Conservation (phyloP, 1,140 invertebrate species). For the Diorhabda elongata region DNA sequence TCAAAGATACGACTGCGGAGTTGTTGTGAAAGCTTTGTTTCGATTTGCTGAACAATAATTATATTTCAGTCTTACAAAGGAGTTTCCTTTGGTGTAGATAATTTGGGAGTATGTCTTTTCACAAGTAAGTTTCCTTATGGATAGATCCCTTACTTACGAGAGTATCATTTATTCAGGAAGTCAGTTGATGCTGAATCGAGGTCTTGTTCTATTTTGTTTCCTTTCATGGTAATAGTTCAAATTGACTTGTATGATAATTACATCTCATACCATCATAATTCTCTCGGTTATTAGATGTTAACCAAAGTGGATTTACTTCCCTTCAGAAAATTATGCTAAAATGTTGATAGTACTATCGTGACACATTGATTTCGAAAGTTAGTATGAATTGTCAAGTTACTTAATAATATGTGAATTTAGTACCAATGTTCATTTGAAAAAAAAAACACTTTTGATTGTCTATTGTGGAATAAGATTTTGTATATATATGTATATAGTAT, state of each 20-base stretch:
- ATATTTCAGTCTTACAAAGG: slow-evolving; percentile 13
- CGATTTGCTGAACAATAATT: slow-evolving; percentile 11
- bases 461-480: too few relatives aligned
- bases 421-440: too few relatives aligned
- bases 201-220: slow-evolving; percentile 2
- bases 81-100: slow-evolving; percentile 7
- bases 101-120: slow-evolving; percentile 9
- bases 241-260: slow-evolving; percentile 3
- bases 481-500: too few relatives aligned
- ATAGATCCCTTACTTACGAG: slow-evolving; percentile 7
- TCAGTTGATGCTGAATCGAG: slow-evolving; percentile 6
- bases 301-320: not conserved
- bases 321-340: not conserved
- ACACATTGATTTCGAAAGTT: too few relatives aligned
- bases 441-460: too few relatives aligned
- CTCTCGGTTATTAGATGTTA: not conserved
- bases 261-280: not conserved
- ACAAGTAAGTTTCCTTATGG: slow-evolving; percentile 7
- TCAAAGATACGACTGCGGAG: too few relatives aligned
- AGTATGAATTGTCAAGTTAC: too few relatives aligned
- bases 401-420: too few relatives aligned
- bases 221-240: slow-evolving; percentile 2
- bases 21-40: slow-evolving; percentile 4
- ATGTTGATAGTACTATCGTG: not conserved
- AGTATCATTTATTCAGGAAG: slow-evolving; percentile 14